phyloP scores from a whole-genome alignment of 2,797 vertebrate species.

The Cyprinodon diabolis region DNA sequence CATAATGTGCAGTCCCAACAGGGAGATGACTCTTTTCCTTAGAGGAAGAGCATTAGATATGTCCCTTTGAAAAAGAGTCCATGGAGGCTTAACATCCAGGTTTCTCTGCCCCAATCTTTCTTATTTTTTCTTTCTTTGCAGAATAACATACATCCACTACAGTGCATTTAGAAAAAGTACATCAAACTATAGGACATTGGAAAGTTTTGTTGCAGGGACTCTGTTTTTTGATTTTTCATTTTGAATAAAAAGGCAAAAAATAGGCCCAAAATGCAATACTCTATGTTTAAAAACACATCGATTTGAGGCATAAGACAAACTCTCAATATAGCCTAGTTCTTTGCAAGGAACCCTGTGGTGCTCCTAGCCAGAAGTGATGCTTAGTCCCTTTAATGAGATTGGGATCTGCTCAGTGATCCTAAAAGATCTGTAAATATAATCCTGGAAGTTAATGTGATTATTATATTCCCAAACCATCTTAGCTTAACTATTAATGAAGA shows the following conservation, averaged over 20 bases:
- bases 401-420: too few species aligned
- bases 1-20: constrained; percentile 6
- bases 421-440: too few species aligned
- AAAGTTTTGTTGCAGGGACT: constrained; percentile 7
- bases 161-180: constrained; percentile 26
- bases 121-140: constrained; percentile 1
- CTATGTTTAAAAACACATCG: too few species aligned
- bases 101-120: constrained; percentile 20
- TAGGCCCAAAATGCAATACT: too few species aligned
- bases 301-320: too few species aligned
- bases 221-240: too few species aligned
- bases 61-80: constrained; percentile 7
- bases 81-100: constrained; percentile 10
- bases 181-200: constrained; percentile 5
- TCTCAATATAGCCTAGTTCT: too few species aligned
- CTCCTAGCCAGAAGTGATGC: neutral
- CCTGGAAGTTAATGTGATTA: too few species aligned
- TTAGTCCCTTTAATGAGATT: neutral
- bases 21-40: neutral
- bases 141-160: constrained; percentile 14
- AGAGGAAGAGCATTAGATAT: neutral
- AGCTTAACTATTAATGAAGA: too few species aligned
- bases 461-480: too few species aligned
- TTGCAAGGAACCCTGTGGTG: too few species aligned
- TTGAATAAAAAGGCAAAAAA: too few species aligned